phyloP scores from a whole-genome alignment of 2,888 invertebrate genomes.

The Epinotia demarniana region DNA sequence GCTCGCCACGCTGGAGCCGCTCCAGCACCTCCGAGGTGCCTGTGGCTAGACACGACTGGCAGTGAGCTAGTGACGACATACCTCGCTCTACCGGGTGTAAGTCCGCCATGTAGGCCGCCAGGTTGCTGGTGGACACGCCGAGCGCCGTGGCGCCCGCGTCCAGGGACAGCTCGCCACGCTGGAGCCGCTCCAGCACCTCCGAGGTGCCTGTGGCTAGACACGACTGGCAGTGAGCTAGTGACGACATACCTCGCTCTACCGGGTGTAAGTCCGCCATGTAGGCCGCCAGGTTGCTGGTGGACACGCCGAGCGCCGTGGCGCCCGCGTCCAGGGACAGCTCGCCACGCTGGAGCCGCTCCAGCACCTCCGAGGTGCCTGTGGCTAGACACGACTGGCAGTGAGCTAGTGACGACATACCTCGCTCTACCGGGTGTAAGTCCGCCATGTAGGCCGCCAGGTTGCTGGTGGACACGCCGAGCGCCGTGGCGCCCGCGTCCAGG shows the following conservation, averaged over 20 bases:
- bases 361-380: slow-evolving; percentile 89
- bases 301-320: slow-evolving; percentile 90
- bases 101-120: slow-evolving; percentile 86
- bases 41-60: no score
- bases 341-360: slow-evolving; percentile 88
- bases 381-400: slow-evolving; percentile 61
- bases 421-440: slow-evolving; percentile 60
- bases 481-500: slow-evolving; percentile 89
- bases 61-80: slow-evolving; percentile 55
- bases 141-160: slow-evolving; percentile 90
- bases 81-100: slow-evolving; percentile 60
- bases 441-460: slow-evolving; percentile 88
- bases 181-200: slow-evolving; percentile 87
- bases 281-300: slow-evolving; percentile 89
- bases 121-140: slow-evolving; percentile 90
- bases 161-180: slow-evolving; percentile 87
- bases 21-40: no score
- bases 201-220: slow-evolving; percentile 87
- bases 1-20: slow-evolving; percentile 75
- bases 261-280: slow-evolving; percentile 76
- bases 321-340: slow-evolving; percentile 90
- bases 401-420: slow-evolving; percentile 61
- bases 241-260: slow-evolving; percentile 66
- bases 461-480: slow-evolving; percentile 90
- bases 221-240: no score